These are phyloP conservation scores for Embidobia sp. DNA, from an alignment of 2,888 invertebrate species.

Conservation along the genomic window DNA sequence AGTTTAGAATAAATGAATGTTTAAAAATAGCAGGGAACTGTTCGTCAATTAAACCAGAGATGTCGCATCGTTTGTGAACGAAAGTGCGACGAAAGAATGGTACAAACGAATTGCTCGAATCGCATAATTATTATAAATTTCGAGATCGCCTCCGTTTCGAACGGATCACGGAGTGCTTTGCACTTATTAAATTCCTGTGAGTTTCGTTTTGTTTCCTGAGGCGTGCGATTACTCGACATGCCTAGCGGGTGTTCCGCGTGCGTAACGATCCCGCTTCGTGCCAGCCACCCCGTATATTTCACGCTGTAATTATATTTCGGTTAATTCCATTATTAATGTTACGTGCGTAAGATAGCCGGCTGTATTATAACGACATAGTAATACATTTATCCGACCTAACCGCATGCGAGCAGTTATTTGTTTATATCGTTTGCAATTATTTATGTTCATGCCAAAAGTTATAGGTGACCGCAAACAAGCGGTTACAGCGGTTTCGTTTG, in stretches of 20 bases:
- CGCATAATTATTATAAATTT: background rate
- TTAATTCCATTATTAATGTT: conserved; percentile 48
- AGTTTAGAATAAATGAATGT: too few species aligned
- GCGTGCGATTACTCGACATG: conserved; percentile 55
- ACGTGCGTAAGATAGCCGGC: conserved; percentile 17
- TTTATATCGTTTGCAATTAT: too few species aligned
- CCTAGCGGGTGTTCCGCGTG: conserved; percentile 30
- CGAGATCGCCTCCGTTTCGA: conserved; percentile 14
- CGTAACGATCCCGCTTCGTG: conserved; percentile 24
- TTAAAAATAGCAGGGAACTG: too few species aligned
- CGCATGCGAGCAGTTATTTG: background rate
- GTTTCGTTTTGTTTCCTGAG: conserved; percentile 50
- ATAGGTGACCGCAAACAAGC: too few species aligned
- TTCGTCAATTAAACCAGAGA: too few species aligned
- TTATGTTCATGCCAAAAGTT: too few species aligned
- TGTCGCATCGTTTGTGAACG: too few species aligned
- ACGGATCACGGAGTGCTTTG: conserved; percentile 24
- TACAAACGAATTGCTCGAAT: conserved; percentile 3
- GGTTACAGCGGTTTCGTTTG: too few species aligned
- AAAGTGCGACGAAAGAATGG: too few species aligned
- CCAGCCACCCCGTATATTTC: conserved; percentile 38
- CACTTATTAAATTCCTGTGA: conserved; percentile 55
- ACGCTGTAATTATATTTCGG: conserved; percentile 51
- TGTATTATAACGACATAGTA: conserved; percentile 27
- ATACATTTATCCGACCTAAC: conserved; percentile 26